Percentiles rank a stretch among this genome's conserved stretches.
These are phyloP conservation scores for Plusia festucae DNA, from an alignment of 2,888 invertebrate genomes.

Conservation along the genomic window DNA sequence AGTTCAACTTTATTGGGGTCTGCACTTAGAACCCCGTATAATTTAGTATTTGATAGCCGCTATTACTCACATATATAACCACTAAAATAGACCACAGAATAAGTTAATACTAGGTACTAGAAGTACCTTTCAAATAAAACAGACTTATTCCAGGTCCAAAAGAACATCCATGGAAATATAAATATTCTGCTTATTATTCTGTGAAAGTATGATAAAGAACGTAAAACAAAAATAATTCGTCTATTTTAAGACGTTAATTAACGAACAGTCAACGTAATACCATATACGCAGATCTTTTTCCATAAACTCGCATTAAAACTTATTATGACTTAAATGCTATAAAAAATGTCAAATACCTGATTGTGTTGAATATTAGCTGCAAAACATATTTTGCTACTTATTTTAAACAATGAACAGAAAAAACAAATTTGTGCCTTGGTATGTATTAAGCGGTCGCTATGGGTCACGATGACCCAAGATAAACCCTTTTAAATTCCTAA, in stretches of 20 bases:
- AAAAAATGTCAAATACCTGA: too few relatives aligned
- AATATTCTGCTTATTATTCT: constrained; percentile 2
- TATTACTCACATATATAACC: constrained; percentile 48
- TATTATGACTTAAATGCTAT: too few relatives aligned
- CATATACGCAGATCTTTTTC: too few relatives aligned
- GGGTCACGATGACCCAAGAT: background rate
- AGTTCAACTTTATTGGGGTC: constrained; percentile 47
- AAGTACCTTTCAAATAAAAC: constrained; percentile 20
- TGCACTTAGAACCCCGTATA: constrained; percentile 52
- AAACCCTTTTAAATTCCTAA: background rate
- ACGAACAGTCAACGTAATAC: too few relatives aligned
- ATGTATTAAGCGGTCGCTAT: too few relatives aligned
- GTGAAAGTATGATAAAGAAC: background rate
- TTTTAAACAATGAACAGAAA: too few relatives aligned
- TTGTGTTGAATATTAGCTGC: too few relatives aligned
- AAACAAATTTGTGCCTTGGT: too few relatives aligned
- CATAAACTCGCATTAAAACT: too few relatives aligned
- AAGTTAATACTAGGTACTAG: constrained; percentile 30
- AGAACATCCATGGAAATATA: background rate
- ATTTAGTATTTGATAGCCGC: constrained; percentile 49
- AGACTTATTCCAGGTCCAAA: constrained; percentile 19
- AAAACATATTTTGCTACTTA: too few relatives aligned
- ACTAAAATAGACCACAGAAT: constrained; percentile 24
- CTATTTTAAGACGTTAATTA: background rate
- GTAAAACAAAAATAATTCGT: background rate